Percentiles rank a stretch among this genome's conserved stretches.
Evolutionary conservation across 1,140 invertebrate species (phyloP).

Genomic region (Tetramorium simillimum): DNA sequence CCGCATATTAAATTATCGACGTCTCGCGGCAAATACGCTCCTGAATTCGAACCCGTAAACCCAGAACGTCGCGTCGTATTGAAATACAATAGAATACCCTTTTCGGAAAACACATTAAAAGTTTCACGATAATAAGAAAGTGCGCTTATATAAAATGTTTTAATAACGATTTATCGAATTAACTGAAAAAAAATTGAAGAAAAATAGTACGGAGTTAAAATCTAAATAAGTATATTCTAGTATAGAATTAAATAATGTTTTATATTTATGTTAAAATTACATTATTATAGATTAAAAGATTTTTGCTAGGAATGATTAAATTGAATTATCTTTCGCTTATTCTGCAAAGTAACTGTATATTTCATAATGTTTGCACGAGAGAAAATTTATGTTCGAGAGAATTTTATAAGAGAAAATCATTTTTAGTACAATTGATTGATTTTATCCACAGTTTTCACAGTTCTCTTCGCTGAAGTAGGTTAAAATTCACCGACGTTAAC

Average conservation of each 20-base stretch:
- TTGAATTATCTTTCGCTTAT: not conserved
- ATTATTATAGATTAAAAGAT: not conserved
- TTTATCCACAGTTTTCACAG: not conserved
- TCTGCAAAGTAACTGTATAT: not conserved
- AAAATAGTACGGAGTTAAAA: not conserved
- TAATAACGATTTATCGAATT: not conserved
- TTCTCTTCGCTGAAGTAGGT: not conserved
- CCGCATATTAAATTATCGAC: constrained; percentile 36
- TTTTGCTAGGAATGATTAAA: not conserved
- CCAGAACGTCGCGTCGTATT: not conserved
- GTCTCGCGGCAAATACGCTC: not conserved
- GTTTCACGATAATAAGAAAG: not conserved
- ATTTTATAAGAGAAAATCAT: not conserved
- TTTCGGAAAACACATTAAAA: not conserved
- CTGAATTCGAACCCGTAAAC: not conserved
- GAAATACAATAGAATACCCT: not conserved
- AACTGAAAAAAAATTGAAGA: not conserved
- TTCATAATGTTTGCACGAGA: not conserved
- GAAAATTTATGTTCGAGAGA: not conserved
- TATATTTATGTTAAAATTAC: not conserved
- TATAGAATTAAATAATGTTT: not conserved
- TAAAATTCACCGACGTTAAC: not conserved
- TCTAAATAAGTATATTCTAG: not conserved
- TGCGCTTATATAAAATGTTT: not conserved
- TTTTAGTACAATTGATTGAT: not conserved